Conservation (phyloP, 2,113 vertebrate species). For the Psammodynastes pulverulentus region DNA sequence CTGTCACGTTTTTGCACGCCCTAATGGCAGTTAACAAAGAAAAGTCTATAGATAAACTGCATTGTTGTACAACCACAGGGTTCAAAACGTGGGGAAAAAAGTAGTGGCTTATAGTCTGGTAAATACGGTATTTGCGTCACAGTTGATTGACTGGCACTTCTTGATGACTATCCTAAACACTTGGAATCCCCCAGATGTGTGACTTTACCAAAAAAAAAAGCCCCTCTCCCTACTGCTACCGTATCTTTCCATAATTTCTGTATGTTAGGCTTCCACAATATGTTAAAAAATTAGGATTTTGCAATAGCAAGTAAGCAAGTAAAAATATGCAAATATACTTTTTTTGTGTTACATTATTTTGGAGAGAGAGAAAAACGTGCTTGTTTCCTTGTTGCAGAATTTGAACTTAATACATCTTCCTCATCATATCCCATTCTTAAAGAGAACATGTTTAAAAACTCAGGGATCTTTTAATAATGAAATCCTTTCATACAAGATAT, state of each 20-base stretch:
- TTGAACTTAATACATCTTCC: background rate
- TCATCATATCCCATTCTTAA: background rate
- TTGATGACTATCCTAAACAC: background rate
- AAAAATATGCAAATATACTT: background rate
- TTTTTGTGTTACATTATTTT: background rate
- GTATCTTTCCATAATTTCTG: too few relatives aligned
- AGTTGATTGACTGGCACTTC: background rate
- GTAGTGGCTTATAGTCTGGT: too few relatives aligned
- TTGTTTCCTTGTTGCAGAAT: background rate
- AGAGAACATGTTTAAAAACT: background rate
- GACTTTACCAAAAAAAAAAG: background rate
- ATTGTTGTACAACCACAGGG: too few relatives aligned
- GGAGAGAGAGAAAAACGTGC: background rate
- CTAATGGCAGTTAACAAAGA: too few relatives aligned
- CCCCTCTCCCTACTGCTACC: background rate
- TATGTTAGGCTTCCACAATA: background rate
- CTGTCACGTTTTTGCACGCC: too few relatives aligned
- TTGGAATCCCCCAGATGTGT: background rate
- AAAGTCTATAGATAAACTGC: too few relatives aligned
- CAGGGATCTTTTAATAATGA: background rate
- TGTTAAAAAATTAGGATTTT: background rate
- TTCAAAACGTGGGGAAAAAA: too few relatives aligned
- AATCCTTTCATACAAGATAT: background rate
- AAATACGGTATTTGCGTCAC: background rate
- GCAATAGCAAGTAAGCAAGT: background rate